Percentiles rank a stretch among this genome's conserved stretches.
Evolutionary conservation across 2,888 invertebrate species (phyloP).

Genomic region (Pyrochroa serraticornis): DNA sequence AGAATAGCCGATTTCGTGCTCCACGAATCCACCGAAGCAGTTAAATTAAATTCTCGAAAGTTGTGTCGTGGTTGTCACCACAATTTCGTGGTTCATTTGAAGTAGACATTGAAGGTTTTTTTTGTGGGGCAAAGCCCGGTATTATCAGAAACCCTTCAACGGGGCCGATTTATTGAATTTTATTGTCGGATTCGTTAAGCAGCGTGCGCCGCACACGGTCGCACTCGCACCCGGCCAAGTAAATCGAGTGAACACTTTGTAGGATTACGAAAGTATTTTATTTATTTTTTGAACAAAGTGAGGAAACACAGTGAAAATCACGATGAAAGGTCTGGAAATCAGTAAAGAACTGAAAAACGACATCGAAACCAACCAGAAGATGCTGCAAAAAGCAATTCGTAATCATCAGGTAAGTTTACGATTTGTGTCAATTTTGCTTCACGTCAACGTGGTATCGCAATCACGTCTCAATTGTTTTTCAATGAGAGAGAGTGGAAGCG

Average conservation of each 20-base stretch:
- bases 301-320: constrained; percentile 2
- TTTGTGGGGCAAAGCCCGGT: too few species aligned
- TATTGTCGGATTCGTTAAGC: constrained; percentile 37
- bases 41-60: too few species aligned
- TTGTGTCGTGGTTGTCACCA: too few species aligned
- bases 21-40: not conserved
- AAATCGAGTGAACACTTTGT: constrained; percentile 20
- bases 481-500: constrained; percentile 23
- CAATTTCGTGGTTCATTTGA: too few species aligned
- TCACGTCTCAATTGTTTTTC: constrained; percentile 1
- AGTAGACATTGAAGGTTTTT: too few species aligned
- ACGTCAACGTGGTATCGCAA: constrained; percentile 28
- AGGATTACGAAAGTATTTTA: constrained; percentile 24
- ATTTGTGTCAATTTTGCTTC: constrained; percentile 32
- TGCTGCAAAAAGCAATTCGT: constrained; percentile 55
- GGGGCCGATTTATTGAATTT: constrained; percentile 32
- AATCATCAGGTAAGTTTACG: constrained; percentile 57
- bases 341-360: constrained; percentile 53
- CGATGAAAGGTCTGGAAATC: constrained; percentile 54
- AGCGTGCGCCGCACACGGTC: constrained; percentile 36
- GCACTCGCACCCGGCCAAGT: constrained; percentile 32
- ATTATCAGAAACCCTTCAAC: too few species aligned
- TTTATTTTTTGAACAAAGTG: constrained; percentile 16
- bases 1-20: not conserved
- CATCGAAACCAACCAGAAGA: constrained; percentile 53